These are phyloP conservation scores for Sebastes cheni DNA, from an alignment of 2,797 vertebrate species.

Conservation along the genomic window DNA sequence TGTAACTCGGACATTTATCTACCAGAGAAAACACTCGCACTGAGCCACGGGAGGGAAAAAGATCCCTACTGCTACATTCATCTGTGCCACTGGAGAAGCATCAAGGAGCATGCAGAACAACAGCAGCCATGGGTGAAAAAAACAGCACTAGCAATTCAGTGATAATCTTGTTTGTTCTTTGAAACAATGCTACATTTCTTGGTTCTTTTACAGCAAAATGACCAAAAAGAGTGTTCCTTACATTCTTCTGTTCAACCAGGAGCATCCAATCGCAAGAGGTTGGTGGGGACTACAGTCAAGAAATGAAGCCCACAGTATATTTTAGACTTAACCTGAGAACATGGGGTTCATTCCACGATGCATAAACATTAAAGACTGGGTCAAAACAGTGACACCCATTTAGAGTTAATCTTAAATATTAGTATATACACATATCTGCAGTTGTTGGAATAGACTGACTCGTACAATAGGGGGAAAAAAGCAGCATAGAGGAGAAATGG, in stretches of 20 bases:
- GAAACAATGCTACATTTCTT: slow-evolving; percentile 43
- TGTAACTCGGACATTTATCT: slow-evolving; percentile 97
- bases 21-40: slow-evolving; percentile 54
- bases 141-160: slow-evolving; percentile 16
- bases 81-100: slow-evolving; percentile 39
- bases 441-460: background rate
- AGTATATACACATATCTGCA: background rate
- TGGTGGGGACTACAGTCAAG: slow-evolving; percentile 78
- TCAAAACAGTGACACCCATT: slow-evolving; percentile 39
- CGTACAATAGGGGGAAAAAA: background rate
- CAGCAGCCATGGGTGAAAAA: slow-evolving; percentile 30
- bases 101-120: slow-evolving; percentile 35
- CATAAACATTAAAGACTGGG: slow-evolving; percentile 12
- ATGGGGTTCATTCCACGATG: slow-evolving; percentile 51
- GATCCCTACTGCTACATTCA: slow-evolving; percentile 11
- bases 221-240: slow-evolving; percentile 75
- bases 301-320: slow-evolving; percentile 71
- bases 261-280: slow-evolving; percentile 80
- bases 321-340: slow-evolving; percentile 63
- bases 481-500: background rate
- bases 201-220: slow-evolving; percentile 65
- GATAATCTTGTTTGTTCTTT: slow-evolving; percentile 32
- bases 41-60: slow-evolving; percentile 36
- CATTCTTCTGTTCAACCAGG: slow-evolving; percentile 81
- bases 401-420: background rate